Evolutionary conservation across 2,888 invertebrate genomes (phyloP).

Genomic region (Tenodera sinensis): DNA sequence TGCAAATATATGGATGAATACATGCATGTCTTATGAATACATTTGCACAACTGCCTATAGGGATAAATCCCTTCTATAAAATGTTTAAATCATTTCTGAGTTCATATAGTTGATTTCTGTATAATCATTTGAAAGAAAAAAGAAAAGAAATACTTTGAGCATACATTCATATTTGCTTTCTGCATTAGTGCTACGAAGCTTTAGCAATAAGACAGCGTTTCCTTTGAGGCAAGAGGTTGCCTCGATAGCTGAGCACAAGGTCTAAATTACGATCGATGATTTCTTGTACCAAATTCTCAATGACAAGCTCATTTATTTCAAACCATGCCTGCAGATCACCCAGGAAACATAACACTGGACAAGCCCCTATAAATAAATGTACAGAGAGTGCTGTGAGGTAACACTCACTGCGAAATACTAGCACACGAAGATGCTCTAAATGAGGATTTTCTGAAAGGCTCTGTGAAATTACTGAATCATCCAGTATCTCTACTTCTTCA

Average conservation of each 20-base stretch:
- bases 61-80: not conserved
- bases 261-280: slow-evolving; percentile 23
- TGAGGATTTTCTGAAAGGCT: slow-evolving; percentile 15
- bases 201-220: not conserved
- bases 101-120: not conserved
- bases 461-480: slow-evolving; percentile 21
- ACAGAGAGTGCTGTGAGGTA: slow-evolving; percentile 22
- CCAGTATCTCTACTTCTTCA: slow-evolving; percentile 22
- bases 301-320: slow-evolving; percentile 17
- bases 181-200: not conserved
- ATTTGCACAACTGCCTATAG: not conserved
- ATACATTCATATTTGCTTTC: not conserved
- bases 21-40: not conserved
- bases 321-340: slow-evolving; percentile 28
- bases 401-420: slow-evolving; percentile 25
- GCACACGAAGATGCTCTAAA: slow-evolving; percentile 18
- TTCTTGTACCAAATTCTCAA: slow-evolving; percentile 18
- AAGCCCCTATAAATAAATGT: slow-evolving; percentile 17
- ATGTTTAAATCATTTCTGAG: not conserved
- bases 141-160: not conserved
- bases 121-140: not conserved
- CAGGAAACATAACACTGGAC: slow-evolving; percentile 22
- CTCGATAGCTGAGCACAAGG: slow-evolving; percentile 24
- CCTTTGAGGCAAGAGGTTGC: slow-evolving; percentile 11
- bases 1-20: not conserved